A percentile compares a stretch with the other conserved stretches of the same genome.
phyloP scores from a whole-genome alignment of 1,140 invertebrate genomes.

The Euura lappo region DNA sequence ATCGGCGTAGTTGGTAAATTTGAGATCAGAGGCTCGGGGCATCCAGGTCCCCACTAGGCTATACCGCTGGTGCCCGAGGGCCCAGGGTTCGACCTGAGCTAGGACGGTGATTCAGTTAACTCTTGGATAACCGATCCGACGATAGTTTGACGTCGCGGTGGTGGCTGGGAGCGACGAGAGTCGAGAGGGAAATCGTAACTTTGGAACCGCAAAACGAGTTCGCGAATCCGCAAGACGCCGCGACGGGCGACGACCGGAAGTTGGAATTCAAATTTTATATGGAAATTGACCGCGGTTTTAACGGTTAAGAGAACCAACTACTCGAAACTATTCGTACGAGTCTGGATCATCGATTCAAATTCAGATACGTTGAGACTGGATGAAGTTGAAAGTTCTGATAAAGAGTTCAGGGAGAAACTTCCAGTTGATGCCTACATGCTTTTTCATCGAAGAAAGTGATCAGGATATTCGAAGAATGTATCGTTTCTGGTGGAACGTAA shows the following conservation, averaged over 20 bases:
- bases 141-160: background rate
- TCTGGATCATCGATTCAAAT: too few relatives aligned
- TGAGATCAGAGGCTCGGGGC: constrained; percentile 1
- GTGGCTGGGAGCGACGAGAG: background rate
- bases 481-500: too few relatives aligned
- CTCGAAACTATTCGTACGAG: background rate
- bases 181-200: background rate
- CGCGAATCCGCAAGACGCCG: constrained; percentile 19
- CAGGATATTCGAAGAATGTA: too few relatives aligned
- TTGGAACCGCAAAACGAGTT: constrained; percentile 11
- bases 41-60: background rate
- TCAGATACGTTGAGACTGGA: too few relatives aligned
- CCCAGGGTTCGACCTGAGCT: background rate
- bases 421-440: too few relatives aligned
- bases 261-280: constrained; percentile 34
- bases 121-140: background rate
- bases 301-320: constrained; percentile 15
- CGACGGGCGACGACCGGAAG: constrained; percentile 30
- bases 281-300: constrained; percentile 31
- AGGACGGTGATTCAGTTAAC: background rate
- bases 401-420: too few relatives aligned
- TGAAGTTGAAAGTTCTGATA: too few relatives aligned
- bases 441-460: too few relatives aligned
- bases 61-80: background rate
- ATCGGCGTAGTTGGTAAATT: background rate